These are phyloP conservation scores for Phrynosoma blainvillii DNA, from an alignment of 2,113 vertebrate genomes.

Conservation along the genomic window DNA sequence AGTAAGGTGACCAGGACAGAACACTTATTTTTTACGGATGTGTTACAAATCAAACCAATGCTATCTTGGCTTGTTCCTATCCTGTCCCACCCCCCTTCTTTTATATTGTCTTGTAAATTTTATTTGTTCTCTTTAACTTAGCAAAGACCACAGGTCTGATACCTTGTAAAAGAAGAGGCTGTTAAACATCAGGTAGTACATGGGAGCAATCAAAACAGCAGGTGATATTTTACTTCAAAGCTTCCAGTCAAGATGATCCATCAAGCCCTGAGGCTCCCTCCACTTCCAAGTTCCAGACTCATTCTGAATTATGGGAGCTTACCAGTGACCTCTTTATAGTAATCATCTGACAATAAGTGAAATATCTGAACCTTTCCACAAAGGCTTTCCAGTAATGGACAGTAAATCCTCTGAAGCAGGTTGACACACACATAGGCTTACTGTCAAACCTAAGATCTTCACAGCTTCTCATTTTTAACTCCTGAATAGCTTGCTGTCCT, in stretches of 20 bases:
- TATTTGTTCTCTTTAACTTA: slow-evolving; percentile 55
- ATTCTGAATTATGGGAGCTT: slow-evolving; percentile 64
- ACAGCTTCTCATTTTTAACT: slow-evolving; percentile 52
- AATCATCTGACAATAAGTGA: slow-evolving; percentile 68
- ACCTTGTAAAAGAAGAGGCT: slow-evolving; percentile 26
- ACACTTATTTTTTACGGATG: slow-evolving; percentile 37
- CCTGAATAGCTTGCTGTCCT: slow-evolving; percentile 49
- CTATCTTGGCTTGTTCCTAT: slow-evolving; percentile 40
- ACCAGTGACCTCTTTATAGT: slow-evolving; percentile 58
- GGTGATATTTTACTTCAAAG: slow-evolving; percentile 72
- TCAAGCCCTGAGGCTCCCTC: slow-evolving; percentile 47
- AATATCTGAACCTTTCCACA: slow-evolving; percentile 12
- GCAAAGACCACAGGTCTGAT: slow-evolving; percentile 47
- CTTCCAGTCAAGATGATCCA: slow-evolving; percentile 61
- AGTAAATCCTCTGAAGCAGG: slow-evolving; percentile 55
- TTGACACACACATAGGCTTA: slow-evolving; percentile 57
- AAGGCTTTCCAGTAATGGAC: slow-evolving; percentile 39
- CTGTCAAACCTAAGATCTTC: slow-evolving; percentile 26
- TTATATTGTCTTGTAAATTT: slow-evolving; percentile 43
- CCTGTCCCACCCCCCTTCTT: slow-evolving; percentile 11
- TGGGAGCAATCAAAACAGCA: slow-evolving; percentile 61
- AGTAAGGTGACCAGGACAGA: too few relatives aligned
- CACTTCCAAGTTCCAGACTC: slow-evolving; percentile 46
- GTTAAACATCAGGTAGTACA: slow-evolving; percentile 57
- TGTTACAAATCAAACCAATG: slow-evolving; percentile 52